Conservation (phyloP, 2,113 vertebrate species). For the Muscicapa adusta region DNA sequence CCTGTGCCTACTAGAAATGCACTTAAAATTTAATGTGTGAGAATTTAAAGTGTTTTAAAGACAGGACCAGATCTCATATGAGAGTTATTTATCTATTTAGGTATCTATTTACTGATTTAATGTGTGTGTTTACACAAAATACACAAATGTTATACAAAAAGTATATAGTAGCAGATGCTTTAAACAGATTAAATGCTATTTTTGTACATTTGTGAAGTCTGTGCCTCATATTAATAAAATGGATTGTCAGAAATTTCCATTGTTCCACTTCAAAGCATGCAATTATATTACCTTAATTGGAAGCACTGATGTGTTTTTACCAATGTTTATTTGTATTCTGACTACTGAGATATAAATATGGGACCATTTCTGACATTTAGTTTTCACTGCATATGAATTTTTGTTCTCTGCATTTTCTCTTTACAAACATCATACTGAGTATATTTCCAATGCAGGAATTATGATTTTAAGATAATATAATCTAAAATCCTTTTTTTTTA, state of each 20-base stretch:
- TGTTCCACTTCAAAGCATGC: conserved; percentile 83
- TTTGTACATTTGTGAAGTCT: conserved; percentile 74
- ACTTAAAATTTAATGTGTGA: background rate
- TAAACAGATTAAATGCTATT: conserved; percentile 72
- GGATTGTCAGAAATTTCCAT: conserved; percentile 76
- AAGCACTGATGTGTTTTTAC: conserved; percentile 81
- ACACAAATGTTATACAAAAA: conserved; percentile 56
- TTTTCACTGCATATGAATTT: conserved; percentile 57
- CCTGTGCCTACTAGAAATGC: background rate
- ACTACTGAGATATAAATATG: conserved; percentile 78
- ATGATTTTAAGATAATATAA: conserved; percentile 9
- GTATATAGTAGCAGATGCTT: conserved; percentile 67
- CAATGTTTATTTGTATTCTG: conserved; percentile 79
- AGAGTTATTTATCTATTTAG: conserved; percentile 45
- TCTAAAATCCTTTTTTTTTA: background rate
- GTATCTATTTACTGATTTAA: conserved; percentile 63
- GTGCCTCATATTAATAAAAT: conserved; percentile 75
- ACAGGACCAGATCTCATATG: conserved; percentile 15
- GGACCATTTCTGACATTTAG: conserved; percentile 72
- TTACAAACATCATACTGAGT: conserved; percentile 24
- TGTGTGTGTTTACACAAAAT: conserved; percentile 59
- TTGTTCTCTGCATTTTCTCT: conserved; percentile 48
- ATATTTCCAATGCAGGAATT: conserved; percentile 19
- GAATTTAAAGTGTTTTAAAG: background rate
- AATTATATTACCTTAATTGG: conserved; percentile 85